Conservation (phyloP, 2,888 invertebrate species). For the Lysandra bellargus region DNA sequence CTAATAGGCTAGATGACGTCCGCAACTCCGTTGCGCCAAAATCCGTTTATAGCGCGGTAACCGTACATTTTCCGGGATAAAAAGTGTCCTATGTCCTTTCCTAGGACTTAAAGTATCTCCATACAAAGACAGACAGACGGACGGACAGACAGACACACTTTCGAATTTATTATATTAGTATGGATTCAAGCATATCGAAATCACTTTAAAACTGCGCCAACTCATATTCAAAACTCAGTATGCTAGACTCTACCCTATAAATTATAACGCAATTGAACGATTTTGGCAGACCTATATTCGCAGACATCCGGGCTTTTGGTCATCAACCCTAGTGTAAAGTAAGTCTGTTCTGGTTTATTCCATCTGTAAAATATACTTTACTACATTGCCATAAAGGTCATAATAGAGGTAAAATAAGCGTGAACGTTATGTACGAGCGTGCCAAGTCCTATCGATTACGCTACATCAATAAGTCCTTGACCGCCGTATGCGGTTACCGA, state of each 20-base stretch:
- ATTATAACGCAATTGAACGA: not conserved
- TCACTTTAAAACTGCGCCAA: not conserved
- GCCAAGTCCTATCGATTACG: constrained; percentile 3
- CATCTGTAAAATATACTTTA: not conserved
- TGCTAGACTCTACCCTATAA: not conserved
- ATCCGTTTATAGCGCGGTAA: too few species aligned
- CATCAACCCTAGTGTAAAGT: not conserved
- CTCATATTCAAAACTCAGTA: not conserved
- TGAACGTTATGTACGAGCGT: not conserved
- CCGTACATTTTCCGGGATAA: too few species aligned
- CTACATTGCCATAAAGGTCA: not conserved
- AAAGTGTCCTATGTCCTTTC: too few species aligned
- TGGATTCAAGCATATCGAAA: not conserved
- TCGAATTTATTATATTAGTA: too few species aligned
- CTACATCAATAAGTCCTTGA: constrained; percentile 4
- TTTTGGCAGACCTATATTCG: constrained; percentile 14
- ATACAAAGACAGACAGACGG: too few species aligned
- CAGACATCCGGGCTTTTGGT: constrained; percentile 1
- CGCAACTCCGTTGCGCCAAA: too few species aligned
- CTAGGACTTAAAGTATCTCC: too few species aligned
- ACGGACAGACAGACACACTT: too few species aligned
- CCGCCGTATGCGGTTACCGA: not conserved
- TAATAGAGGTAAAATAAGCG: not conserved
- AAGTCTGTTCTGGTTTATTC: not conserved
- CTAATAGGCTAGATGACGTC: too few species aligned